Evolutionary conservation across 2,113 vertebrate genomes (phyloP).

Genomic region (Chlorodrepanis virens): DNA sequence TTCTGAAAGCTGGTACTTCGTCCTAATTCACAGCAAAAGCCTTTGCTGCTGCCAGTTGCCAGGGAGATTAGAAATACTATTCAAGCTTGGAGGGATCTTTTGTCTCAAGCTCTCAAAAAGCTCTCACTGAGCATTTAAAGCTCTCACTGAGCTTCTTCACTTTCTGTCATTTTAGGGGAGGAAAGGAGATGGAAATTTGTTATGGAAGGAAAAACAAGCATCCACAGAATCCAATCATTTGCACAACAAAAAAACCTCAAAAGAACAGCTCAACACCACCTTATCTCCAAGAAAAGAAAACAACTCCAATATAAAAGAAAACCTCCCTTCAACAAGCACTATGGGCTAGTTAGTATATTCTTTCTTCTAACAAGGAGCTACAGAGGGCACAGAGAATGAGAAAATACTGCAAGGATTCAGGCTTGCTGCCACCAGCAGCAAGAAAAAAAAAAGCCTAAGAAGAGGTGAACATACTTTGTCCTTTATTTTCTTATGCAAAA

Average conservation of each 20-base stretch:
- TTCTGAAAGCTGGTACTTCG: conserved; percentile 12
- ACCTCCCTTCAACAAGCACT: background rate
- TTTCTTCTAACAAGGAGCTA: background rate
- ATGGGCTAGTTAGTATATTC: background rate
- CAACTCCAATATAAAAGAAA: conserved; percentile 7
- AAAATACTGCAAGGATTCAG: background rate
- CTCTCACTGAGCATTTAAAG: conserved; percentile 31
- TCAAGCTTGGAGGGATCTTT: conserved; percentile 60
- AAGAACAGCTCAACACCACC: background rate
- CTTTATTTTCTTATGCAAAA: background rate
- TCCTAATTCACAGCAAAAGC: conserved; percentile 33
- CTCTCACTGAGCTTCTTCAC: conserved; percentile 14
- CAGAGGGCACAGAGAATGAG: background rate
- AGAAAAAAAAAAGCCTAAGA: background rate
- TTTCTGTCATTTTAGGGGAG: conserved; percentile 18
- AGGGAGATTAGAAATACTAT: conserved; percentile 55
- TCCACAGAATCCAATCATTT: background rate
- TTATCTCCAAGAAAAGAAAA: background rate
- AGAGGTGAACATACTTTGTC: background rate
- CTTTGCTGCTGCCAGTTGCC: conserved; percentile 46
- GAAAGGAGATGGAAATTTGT: conserved; percentile 17
- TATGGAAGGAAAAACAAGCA: conserved; percentile 20
- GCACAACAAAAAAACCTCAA: background rate
- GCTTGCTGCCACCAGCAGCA: background rate
- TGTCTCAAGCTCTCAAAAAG: conserved; percentile 54